Evolutionary conservation across 2,888 invertebrate species (phyloP).

Genomic region (Polia nebulosa): DNA sequence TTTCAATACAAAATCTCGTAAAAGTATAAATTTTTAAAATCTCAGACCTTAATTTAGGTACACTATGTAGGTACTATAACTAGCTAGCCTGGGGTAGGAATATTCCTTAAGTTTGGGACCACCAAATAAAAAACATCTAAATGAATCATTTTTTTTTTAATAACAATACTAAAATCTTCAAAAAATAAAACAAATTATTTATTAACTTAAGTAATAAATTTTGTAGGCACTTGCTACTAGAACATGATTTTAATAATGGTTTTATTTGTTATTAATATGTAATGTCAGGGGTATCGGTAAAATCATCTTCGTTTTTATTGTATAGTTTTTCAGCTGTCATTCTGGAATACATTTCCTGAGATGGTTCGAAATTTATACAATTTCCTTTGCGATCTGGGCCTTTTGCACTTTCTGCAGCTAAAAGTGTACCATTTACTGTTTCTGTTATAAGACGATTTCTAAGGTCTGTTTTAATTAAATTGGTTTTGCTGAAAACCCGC

Average conservation of each 20-base stretch:
- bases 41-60: background rate
- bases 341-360: background rate
- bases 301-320: background rate
- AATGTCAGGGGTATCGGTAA: background rate
- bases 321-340: background rate
- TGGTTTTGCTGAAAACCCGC: too few relatives aligned
- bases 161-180: too few relatives aligned
- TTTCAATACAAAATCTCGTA: background rate
- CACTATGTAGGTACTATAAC: background rate
- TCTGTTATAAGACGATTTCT: too few relatives aligned
- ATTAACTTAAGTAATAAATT: background rate
- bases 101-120: background rate
- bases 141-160: background rate
- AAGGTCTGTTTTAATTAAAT: too few relatives aligned
- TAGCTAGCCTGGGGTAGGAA: background rate
- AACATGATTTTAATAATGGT: too few relatives aligned
- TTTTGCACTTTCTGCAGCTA: too few relatives aligned
- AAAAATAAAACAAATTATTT: too few relatives aligned
- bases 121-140: conserved; percentile 2
- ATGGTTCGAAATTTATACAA: too few relatives aligned
- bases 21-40: conserved; percentile 3
- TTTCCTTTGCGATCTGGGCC: too few relatives aligned
- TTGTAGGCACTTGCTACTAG: too few relatives aligned
- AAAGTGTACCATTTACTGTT: too few relatives aligned
- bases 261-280: too few relatives aligned